Evolutionary conservation across 2,888 invertebrate species (phyloP), one percentile per base, ranked within the genome.

Genomic region (Clanis bilineata): DNA sequence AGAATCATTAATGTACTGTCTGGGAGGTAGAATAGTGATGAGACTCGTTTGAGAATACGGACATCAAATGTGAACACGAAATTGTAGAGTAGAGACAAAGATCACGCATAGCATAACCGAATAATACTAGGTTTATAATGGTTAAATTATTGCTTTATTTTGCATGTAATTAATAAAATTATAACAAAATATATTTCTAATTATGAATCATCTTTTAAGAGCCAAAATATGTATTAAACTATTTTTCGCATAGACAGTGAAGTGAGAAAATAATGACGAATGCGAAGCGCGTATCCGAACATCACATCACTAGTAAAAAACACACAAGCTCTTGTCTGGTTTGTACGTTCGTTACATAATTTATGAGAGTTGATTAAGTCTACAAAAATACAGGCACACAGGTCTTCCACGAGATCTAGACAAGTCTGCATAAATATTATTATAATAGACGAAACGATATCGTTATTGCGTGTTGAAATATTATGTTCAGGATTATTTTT

Each of bases 331-430:
- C 51, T 28, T 32, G 51, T 51, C 51, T 51, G 51, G 51, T 28
- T 51, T 7, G 51, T 32, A 32, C 51, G 51, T 51, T 51, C 32
- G 51, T 51, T 51, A 18, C 51, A 51, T 51, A 51, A 51, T 51
- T 51, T 51, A 51, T 51, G 51, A 51, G 51, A 51, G 51, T 51
- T 51, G 51, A 51, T 51, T 32, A 18, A 51, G 51, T 51, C 32
- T 51, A 51, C 28, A 51, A 51, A 51, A 51, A 51, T 51, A 51
- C 47, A 45, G 44, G 44, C 44, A 25, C 28, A 28, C 25, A 51
- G 51, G 28, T 32, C 32, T 51, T 32, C 18, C 51, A 45, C 23
- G 12, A 51, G 51, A 51, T 28, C 9, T 32, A 51, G 15, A 7
- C n/a, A 39, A 9, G 51, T 28, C 32, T 51, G 32, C 15, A 51